Percentiles rank a stretch among this genome's conserved stretches.
These are phyloP conservation scores for Platyrinchus mystaceus DNA, from an alignment of 2,797 vertebrate species.

Conservation along the genomic window DNA sequence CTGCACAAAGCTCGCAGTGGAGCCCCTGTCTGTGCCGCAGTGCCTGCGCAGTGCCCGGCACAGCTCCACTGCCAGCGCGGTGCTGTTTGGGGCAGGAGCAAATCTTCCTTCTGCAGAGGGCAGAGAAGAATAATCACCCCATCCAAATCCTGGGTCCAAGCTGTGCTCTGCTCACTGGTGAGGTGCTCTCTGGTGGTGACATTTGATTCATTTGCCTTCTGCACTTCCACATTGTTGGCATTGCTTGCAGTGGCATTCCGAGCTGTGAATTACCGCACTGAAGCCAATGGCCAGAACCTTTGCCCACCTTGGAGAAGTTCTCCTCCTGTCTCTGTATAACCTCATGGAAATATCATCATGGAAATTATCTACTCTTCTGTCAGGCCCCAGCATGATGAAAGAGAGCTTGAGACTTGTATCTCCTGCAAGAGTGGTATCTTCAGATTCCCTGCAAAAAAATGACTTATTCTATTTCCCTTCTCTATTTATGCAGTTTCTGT, in stretches of 20 bases:
- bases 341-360: not conserved
- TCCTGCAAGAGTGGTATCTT: not conserved
- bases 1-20: not conserved
- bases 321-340: not conserved
- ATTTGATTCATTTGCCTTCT: not conserved
- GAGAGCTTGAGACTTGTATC: not conserved
- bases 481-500: not conserved
- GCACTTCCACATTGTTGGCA: fast-evolving
- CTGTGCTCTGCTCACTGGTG: not conserved
- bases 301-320: not conserved
- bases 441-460: not conserved
- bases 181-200: not conserved
- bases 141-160: fast-evolving
- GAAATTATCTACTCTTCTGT: not conserved
- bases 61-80: fast-evolving
- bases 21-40: fast-evolving
- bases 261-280: not conserved
- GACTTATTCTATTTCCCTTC: not conserved
- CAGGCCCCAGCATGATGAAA: not conserved
- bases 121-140: not conserved
- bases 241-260: not conserved
- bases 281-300: not conserved
- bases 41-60: fast-evolving
- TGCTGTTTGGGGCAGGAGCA: fast-evolving
- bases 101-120: not conserved